Percentiles rank a stretch among this genome's conserved stretches.
Evolutionary conservation across 1,140 invertebrate species (phyloP).

Genomic region (Microplitis demolitor): DNA sequence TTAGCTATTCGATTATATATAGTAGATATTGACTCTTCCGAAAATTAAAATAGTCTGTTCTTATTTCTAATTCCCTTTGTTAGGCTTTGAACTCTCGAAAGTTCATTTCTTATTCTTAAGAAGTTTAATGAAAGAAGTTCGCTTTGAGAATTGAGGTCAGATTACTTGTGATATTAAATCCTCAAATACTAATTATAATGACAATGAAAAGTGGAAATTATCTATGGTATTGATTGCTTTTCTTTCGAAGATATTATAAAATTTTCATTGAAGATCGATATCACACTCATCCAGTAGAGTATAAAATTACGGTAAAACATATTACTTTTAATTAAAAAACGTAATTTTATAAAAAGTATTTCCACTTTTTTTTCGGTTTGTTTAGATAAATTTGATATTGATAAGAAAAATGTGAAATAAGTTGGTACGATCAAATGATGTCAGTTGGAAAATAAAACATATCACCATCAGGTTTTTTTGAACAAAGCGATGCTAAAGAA

Average conservation of each 20-base stretch:
- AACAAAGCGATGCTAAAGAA: background rate
- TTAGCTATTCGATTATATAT: no score
- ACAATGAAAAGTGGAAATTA: slow-evolving; percentile 1
- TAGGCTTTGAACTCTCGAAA: background rate
- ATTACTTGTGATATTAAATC: background rate
- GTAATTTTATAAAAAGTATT: background rate
- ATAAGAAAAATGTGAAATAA: slow-evolving; percentile 4
- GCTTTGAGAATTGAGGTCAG: background rate
- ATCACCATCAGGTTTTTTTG: background rate
- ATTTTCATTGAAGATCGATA: no score
- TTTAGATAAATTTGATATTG: background rate
- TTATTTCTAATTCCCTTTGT: background rate
- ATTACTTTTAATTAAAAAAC: no score
- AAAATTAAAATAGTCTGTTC: background rate
- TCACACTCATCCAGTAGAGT: no score
- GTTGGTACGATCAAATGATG: background rate
- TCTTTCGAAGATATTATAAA: no score
- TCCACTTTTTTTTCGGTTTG: background rate
- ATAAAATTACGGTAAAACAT: no score
- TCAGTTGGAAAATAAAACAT: slow-evolving; percentile 1
- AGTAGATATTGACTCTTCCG: background rate
- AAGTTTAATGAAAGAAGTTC: slow-evolving; percentile 44
- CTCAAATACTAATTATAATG: slow-evolving; percentile 11
- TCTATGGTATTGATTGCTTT: background rate
- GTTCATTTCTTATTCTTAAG: background rate